Base-by-base conservation (phyloP, 2,797 vertebrate genomes). In the Sciaenops ocellatus region DNA sequence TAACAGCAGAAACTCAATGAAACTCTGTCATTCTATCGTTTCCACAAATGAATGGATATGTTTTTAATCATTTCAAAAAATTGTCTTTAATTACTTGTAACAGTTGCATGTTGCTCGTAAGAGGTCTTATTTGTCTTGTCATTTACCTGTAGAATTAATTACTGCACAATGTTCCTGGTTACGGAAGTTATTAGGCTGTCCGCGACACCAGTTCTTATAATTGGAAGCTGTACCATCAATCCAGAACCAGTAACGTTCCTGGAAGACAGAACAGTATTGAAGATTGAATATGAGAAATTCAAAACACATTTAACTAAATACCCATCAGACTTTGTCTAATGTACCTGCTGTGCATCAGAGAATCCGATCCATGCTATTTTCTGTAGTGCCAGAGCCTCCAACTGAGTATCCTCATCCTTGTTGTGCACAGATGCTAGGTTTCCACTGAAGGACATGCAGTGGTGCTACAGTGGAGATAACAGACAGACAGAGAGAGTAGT, bases 371-470 rank as follows among this genome's bases (percentile, higher is more conserved):
- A 51, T 17, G 50, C 1, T 22, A 3, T 0, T n/a, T 16, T n/a
- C 54, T 55, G 24, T 55, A 0, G 8, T 50, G 20, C 20, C 48
- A 50, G 10, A 50, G 8, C 8, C 8, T 0, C 2, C 2, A 38
- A 0, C 8, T 0, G 34, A 38, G 9, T 9, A 9, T 38, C 9
- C 34, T 9, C 8, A 9, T 9, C 0, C 48, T 3, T 50, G 18
- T 11, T n/a, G 11, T 51, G 50, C 50, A 51, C 10, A 22, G 50
- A 51, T 22, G 9, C 50, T 11, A 22, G 20, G 10, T 22, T 22
- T 51, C 1, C 20, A 11, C n/a, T 9, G 1, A 22, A 1, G 50
- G 1, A 0, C 10, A 4, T 10, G 4, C 48, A 51, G 20, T 11
- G 9, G n/a, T 4, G 3, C 50, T 51, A 51, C 50, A 22, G n/a